phyloP scores from a whole-genome alignment of 2,113 vertebrate species.

The Callopanchax toddi region DNA sequence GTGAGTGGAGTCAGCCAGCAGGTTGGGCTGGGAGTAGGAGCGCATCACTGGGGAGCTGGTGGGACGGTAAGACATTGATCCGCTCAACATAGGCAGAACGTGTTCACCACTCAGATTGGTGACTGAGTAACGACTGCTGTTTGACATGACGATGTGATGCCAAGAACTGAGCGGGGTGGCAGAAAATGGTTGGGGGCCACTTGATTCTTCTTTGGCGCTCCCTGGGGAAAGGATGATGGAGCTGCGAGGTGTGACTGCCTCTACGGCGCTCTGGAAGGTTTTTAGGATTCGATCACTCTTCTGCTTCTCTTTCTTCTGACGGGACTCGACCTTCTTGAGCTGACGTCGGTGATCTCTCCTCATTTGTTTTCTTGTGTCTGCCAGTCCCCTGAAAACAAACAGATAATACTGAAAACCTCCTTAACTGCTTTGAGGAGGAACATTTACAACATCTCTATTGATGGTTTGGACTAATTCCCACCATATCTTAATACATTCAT shows the following conservation, averaged over 20 bases:
- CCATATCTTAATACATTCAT: neutral
- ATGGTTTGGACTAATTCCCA: conserved; percentile 16
- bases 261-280: conserved; percentile 82
- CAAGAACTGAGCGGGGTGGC: conserved; percentile 83
- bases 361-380: conserved; percentile 86
- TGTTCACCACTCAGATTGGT: conserved; percentile 73
- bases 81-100: conserved; percentile 62
- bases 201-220: conserved; percentile 71
- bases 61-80: conserved; percentile 39
- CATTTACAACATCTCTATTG: neutral
- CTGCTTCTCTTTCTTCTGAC: conserved; percentile 85
- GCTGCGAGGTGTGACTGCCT: conserved; percentile 78
- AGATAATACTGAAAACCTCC: neutral
- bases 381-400: conserved; percentile 76
- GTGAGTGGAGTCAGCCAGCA: conserved; percentile 48
- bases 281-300: conserved; percentile 84
- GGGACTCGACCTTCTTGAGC: conserved; percentile 79
- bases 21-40: conserved; percentile 79
- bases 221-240: conserved; percentile 81
- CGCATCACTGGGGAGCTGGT: conserved; percentile 67
- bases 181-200: conserved; percentile 76
- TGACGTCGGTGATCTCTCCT: conserved; percentile 81
- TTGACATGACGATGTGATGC: conserved; percentile 80
- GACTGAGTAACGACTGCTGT: conserved; percentile 77
- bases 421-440: neutral